Percentiles rank a stretch among this genome's conserved stretches.
These are phyloP conservation scores for Cosmia pyralina DNA, from an alignment of 2,888 invertebrate genomes.

Conservation along the genomic window DNA sequence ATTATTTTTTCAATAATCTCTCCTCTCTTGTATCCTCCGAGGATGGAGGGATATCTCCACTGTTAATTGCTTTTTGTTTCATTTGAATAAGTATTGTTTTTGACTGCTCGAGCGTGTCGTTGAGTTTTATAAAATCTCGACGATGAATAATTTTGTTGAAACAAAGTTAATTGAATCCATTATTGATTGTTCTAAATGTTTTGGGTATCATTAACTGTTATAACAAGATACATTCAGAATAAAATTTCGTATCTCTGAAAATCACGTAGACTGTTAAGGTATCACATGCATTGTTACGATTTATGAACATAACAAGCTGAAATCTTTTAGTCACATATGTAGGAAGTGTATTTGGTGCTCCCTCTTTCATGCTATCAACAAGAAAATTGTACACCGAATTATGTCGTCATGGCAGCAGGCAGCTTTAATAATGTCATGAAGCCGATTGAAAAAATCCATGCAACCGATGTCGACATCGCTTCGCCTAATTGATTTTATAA, in stretches of 20 bases:
- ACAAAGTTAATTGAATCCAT: conserved; percentile 81
- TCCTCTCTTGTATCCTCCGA: conserved; percentile 85
- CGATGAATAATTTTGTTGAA: conserved; percentile 86
- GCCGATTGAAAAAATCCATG: conserved; percentile 61
- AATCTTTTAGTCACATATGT: neutral
- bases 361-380: neutral
- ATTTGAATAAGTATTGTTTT: conserved; percentile 91
- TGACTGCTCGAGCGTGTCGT: conserved; percentile 87
- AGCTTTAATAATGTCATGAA: conserved; percentile 31
- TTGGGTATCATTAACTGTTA: conserved; percentile 55
- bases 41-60: conserved; percentile 88
- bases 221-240: conserved; percentile 42
- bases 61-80: conserved; percentile 90
- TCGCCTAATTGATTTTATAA: conserved; percentile 86
- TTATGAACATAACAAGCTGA: neutral
- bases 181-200: conserved; percentile 74
- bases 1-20: conserved; percentile 91
- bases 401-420: conserved; percentile 14
- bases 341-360: neutral
- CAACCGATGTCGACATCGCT: conserved; percentile 68
- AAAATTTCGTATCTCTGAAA: conserved; percentile 22
- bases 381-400: conserved; percentile 19
- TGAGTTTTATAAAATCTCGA: conserved; percentile 84
- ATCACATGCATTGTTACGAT: neutral
- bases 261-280: conserved; percentile 5